Evolutionary conservation across 1,140 invertebrate species (phyloP).

Genomic region (Drosophila ananassae): DNA sequence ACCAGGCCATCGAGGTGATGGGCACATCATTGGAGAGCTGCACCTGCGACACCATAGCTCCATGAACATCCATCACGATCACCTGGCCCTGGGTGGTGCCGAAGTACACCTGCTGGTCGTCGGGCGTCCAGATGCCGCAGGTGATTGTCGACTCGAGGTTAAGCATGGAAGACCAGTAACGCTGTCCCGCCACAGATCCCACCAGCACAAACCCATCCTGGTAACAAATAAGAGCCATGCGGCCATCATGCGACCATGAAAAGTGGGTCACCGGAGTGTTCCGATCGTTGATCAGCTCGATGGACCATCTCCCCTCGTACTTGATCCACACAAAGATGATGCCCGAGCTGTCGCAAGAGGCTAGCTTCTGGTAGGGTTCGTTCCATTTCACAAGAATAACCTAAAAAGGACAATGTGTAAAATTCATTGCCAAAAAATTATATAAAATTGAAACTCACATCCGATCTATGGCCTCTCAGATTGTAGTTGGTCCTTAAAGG

Average conservation of each 20-base stretch:
- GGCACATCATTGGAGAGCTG: conserved; percentile 91
- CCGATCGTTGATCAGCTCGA: conserved; percentile 99
- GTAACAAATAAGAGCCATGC: conserved; percentile 99
- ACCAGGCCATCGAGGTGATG: conserved; percentile 97
- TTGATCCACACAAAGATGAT: conserved; percentile 99
- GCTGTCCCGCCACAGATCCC: conserved; percentile 97
- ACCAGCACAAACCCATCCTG: conserved; percentile 98
- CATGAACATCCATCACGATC: conserved; percentile 98
- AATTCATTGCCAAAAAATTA: not conserved
- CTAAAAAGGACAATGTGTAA: conserved; percentile 85
- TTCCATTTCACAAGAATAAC: conserved; percentile 99
- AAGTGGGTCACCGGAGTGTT: conserved; percentile 98
- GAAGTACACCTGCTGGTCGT: conserved; percentile 98
- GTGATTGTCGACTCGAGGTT: conserved; percentile 96
- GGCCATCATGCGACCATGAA: conserved; percentile 98
- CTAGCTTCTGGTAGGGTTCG: conserved; percentile 98
- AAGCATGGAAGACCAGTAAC: conserved; percentile 99
- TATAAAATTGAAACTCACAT: conserved; percentile 87
- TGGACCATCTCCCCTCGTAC: conserved; percentile 99
- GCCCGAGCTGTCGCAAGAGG: conserved; percentile 98
- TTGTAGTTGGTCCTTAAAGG: conserved; percentile 98
- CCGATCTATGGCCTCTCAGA: conserved; percentile 96
- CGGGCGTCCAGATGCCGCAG: conserved; percentile 98
- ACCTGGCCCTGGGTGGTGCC: conserved; percentile 96
- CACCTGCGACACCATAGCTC: conserved; percentile 96